Evolutionary conservation across 2,888 invertebrate species (phyloP).

Genomic region (Coelinius sp.): DNA sequence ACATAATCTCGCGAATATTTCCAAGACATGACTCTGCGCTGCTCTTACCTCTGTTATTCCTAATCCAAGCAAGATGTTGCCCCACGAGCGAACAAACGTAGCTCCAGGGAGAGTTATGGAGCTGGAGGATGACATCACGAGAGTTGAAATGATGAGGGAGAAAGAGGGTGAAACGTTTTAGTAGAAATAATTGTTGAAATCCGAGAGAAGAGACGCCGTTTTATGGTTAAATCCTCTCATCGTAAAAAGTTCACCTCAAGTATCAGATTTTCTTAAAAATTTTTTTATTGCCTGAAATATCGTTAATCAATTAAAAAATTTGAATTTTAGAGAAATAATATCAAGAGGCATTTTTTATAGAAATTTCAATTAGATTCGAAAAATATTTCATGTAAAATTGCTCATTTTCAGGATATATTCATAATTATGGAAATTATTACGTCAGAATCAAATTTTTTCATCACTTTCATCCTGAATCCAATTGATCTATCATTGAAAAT

Average conservation of each 20-base stretch:
- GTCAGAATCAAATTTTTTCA: no score
- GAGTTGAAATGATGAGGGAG: neutral
- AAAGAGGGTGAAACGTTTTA: neutral
- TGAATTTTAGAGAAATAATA: no score
- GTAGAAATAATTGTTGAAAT: slow-evolving; percentile 66
- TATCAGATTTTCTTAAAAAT: neutral
- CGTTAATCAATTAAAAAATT: no score
- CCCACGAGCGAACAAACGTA: slow-evolving; percentile 37
- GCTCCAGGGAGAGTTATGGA: slow-evolving; percentile 44
- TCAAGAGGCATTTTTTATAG: no score
- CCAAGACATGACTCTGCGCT: slow-evolving; percentile 14
- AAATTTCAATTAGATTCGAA: no score
- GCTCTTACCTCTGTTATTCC: slow-evolving; percentile 49
- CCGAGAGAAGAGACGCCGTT: slow-evolving; percentile 55
- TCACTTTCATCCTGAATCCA: no score
- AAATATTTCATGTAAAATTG: no score
- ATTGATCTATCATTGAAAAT: no score
- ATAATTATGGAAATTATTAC: no score
- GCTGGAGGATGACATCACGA: slow-evolving; percentile 53
- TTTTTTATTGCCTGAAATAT: neutral
- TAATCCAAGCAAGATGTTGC: slow-evolving; percentile 67
- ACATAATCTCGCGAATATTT: slow-evolving; percentile 29
- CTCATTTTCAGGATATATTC: no score
- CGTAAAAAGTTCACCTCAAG: neutral
- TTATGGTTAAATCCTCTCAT: neutral